Evolutionary conservation across 1,140 invertebrate genomes (phyloP).

Genomic region (Bombus sylvicola): DNA sequence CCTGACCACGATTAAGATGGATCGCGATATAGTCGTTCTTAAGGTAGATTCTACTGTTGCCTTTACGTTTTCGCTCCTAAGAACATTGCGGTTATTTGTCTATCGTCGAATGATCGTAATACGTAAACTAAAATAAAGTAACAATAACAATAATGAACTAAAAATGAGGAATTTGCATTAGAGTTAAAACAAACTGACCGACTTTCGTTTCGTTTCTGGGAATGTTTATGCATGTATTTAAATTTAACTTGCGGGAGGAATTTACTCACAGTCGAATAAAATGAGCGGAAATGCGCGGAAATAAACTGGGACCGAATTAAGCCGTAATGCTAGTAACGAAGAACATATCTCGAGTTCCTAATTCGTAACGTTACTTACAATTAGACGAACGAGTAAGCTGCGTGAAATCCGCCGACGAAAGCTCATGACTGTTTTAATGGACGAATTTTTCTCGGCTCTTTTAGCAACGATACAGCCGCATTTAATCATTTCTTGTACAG

Average conservation of each 20-base stretch:
- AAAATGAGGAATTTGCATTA: not conserved
- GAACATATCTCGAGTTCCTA: not conserved
- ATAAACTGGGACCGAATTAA: not conserved
- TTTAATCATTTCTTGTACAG: not conserved
- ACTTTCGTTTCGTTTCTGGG: not conserved
- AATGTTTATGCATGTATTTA: not conserved
- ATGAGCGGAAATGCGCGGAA: not conserved
- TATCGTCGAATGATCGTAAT: not conserved
- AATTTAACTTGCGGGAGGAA: not conserved
- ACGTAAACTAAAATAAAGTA: no score
- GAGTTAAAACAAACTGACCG: not conserved
- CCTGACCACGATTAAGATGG: conserved; percentile 20
- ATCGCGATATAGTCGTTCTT: not conserved
- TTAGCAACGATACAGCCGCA: not conserved
- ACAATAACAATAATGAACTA: not conserved
- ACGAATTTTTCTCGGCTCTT: not conserved
- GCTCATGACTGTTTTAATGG: not conserved
- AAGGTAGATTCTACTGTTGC: no score
- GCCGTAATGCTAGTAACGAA: not conserved
- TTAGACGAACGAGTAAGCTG: not conserved
- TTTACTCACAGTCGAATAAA: not conserved
- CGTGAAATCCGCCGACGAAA: not conserved
- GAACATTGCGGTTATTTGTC: not conserved
- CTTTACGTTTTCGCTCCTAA: not conserved
- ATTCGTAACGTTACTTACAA: not conserved